Evolutionary conservation across 2,113 vertebrate genomes (phyloP).

Genomic region (Halichoeres trimaculatus): DNA sequence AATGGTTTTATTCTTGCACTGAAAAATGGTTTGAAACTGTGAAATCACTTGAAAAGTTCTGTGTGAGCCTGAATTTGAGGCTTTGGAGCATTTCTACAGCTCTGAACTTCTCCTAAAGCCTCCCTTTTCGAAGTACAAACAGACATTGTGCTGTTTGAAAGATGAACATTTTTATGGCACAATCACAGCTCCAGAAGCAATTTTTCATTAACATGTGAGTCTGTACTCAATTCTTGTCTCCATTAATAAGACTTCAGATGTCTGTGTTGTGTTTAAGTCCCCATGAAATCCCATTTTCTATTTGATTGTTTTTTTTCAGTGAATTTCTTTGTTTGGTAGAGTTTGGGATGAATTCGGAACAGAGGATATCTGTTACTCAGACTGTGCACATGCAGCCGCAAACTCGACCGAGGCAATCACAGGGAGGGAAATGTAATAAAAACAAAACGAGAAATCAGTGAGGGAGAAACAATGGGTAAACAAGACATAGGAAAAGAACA

Average conservation of each 20-base stretch:
- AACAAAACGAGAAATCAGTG: conserved; percentile 6
- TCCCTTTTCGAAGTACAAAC: neutral
- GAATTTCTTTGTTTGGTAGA: conserved; percentile 8
- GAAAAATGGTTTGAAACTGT: neutral
- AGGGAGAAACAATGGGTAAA: neutral
- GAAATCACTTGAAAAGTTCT: neutral
- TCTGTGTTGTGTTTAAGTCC: conserved; percentile 24
- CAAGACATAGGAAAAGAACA: conserved; percentile 11
- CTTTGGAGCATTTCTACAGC: neutral
- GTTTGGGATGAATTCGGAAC: neutral
- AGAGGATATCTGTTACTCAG: neutral
- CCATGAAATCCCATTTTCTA: conserved; percentile 37
- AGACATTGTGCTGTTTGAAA: neutral
- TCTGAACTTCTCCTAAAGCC: neutral
- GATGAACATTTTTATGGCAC: neutral
- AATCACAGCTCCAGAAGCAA: neutral
- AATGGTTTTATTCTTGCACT: too few species aligned
- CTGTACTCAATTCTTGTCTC: conserved; percentile 15
- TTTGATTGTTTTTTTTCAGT: conserved; percentile 1
- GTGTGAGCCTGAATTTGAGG: neutral
- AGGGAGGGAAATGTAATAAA: neutral
- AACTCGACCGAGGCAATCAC: neutral
- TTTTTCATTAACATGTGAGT: conserved; percentile 12
- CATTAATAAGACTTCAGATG: conserved; percentile 15
- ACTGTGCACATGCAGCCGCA: neutral